A percentile compares a stretch with the other conserved stretches of the same genome.
Conservation (phyloP, 2,113 vertebrate genomes). For the Petaurus breviceps region DNA sequence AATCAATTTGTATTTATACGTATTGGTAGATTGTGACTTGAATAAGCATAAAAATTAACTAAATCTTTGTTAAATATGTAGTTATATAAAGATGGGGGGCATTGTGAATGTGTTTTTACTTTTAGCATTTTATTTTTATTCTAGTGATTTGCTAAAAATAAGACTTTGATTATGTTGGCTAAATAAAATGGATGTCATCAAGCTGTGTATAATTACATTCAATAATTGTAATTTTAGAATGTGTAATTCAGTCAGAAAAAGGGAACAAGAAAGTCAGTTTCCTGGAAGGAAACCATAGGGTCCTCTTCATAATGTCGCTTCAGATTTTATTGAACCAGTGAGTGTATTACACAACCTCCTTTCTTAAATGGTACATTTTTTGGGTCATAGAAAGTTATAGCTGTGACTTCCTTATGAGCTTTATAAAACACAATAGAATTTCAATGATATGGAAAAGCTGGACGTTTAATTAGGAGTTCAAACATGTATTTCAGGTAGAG, state of each 20-base stretch:
- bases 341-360: conserved; percentile 23
- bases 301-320: conserved; percentile 65
- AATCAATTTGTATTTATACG: neutral
- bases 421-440: conserved; percentile 87
- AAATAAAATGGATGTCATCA: conserved; percentile 38
- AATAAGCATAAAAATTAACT: neutral
- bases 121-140: neutral
- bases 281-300: conserved; percentile 90
- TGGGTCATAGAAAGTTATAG: conserved; percentile 56
- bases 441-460: conserved; percentile 91
- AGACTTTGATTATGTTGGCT: conserved; percentile 34
- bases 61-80: neutral
- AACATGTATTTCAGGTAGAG: conserved; percentile 95
- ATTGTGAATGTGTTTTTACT: neutral
- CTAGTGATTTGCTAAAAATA: conserved; percentile 33
- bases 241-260: conserved; percentile 56
- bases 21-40: neutral
- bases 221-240: neutral
- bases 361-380: conserved; percentile 12
- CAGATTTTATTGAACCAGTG: conserved; percentile 56
- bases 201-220: conserved; percentile 40
- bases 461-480: conserved; percentile 92
- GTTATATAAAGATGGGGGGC: neutral
- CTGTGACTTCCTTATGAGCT: conserved; percentile 85
- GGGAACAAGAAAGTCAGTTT: conserved; percentile 78